Evolutionary conservation across 2,113 vertebrate species (phyloP), one percentile per base, ranked within the genome.

Genomic region (Xenopus borealis): DNA sequence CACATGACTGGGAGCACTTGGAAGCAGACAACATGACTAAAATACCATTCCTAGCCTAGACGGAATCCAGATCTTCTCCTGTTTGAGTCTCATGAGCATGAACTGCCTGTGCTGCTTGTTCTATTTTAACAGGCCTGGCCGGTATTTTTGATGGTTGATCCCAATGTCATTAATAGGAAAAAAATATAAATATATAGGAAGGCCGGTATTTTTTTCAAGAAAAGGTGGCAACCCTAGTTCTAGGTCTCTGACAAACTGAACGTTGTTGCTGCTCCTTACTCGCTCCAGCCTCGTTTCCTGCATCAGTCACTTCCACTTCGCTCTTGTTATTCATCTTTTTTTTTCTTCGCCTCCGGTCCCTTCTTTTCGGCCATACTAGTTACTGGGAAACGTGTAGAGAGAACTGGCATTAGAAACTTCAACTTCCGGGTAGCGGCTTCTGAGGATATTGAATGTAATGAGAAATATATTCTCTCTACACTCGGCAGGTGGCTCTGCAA

Each of bases 161-260:
- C n/a, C n/a, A n/a, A n/a, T n/a, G n/a, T n/a, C n/a, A n/a, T n/a
- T n/a, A n/a, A n/a, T n/a, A n/a, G n/a, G n/a, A n/a, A n/a, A n/a
- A n/a, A n/a, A n/a, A n/a, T n/a, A n/a, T n/a, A n/a, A n/a, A n/a
- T n/a, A n/a, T n/a, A n/a, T n/a, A n/a, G n/a, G n/a, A n/a, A n/a
- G n/a, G n/a, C n/a, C n/a, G n/a, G n/a, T n/a, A n/a, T n/a, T n/a
- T n/a, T n/a, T n/a, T n/a, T n/a, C n/a, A n/a, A n/a, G n/a, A n/a
- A n/a, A n/a, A n/a, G n/a, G n/a, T n/a, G n/a, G n/a, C n/a, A n/a
- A n/a, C n/a, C n/a, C n/a, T n/a, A n/a, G n/a, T n/a, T n/a, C 84
- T 98, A 98, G 78, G 98, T 97, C 78, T 98, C 95, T 7, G 95
- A 96, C 75, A 96, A 85, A 71, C 92, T 95, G 83, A 98, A 98